Evolutionary conservation across 2,797 vertebrate species (phyloP).

Genomic region (Perdix hodgsoniae): DNA sequence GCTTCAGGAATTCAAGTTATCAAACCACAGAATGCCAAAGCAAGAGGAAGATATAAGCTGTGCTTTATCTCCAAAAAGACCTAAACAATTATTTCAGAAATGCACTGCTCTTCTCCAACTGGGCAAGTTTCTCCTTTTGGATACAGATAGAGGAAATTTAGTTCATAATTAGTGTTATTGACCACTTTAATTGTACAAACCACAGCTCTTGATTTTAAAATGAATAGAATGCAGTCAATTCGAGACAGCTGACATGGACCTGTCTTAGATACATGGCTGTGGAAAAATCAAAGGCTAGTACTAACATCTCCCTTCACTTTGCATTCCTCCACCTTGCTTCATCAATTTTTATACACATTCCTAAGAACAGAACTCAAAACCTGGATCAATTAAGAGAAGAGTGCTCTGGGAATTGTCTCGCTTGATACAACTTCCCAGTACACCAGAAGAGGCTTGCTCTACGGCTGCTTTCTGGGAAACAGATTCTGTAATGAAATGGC

Average conservation of each 20-base stretch:
- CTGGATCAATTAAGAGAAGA: neutral
- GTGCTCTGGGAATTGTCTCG: neutral
- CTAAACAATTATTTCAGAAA: neutral
- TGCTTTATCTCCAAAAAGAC: neutral
- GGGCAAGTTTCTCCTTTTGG: neutral
- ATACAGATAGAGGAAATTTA: neutral
- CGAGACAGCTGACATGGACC: neutral
- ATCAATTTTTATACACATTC: neutral
- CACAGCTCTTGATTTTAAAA: neutral
- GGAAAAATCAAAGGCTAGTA: neutral
- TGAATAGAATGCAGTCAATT: neutral
- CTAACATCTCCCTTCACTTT: neutral
- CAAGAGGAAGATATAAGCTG: neutral
- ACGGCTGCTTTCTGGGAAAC: neutral
- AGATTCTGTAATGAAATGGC: neutral
- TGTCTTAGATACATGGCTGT: neutral
- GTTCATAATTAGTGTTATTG: neutral
- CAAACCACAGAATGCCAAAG: neutral
- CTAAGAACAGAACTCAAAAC: neutral
- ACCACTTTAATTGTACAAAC: neutral
- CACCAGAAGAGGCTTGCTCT: neutral
- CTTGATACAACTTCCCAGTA: neutral
- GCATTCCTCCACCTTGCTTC: neutral
- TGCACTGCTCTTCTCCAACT: neutral
- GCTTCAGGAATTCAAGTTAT: neutral